Evolutionary conservation across 2,888 invertebrate genomes (phyloP), one percentile per base, ranked within the genome.

Genomic region (Acronicta leporina): DNA sequence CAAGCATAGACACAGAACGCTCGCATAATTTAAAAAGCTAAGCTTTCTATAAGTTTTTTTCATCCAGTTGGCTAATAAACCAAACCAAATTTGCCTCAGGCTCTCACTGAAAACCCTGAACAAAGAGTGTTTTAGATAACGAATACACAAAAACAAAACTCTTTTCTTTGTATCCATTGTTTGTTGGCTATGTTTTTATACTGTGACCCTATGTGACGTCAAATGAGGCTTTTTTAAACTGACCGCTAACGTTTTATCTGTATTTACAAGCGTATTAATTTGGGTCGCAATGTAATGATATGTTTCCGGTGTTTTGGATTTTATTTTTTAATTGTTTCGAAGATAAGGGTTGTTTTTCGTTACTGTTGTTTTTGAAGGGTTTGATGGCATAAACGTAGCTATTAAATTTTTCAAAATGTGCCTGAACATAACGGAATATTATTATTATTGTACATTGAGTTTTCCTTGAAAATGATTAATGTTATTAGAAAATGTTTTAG

Each of bases 41-140:
- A 43, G 50, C 56, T 66, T 62, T 16, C 30, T 43, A 25, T 40
- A 48, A 1, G 11, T 67, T 73, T 77, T 81, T 72, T 72, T 65
- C 43, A n/a, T 77, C 78, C 76, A 68, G 67, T 59, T 64, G 66
- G 66, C 63, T 65, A 80, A 79, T 76, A 79, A 80, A 79, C 63
- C 67, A 77, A 80, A 76, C 69, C 65, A 73, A 84, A 83, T 83
- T 83, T 77, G 82, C 85, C 80, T 57, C 73, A 68, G 77, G 83
- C 78, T 78, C 66, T 73, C 63, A 65, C 73, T 73, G 75, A 69
- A 79, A 77, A 77, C 66, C 63, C 72, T 72, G 68, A 70, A 84
- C 81, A 85, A 85, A 83, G 78, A 78, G 74, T 61, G 78, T 77
- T 79, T 84, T 81, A 83, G 79, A 83, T 82, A 85, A 84, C 79